phyloP scores from a whole-genome alignment of 2,113 vertebrate species.

The Corythornis vintsioides region DNA sequence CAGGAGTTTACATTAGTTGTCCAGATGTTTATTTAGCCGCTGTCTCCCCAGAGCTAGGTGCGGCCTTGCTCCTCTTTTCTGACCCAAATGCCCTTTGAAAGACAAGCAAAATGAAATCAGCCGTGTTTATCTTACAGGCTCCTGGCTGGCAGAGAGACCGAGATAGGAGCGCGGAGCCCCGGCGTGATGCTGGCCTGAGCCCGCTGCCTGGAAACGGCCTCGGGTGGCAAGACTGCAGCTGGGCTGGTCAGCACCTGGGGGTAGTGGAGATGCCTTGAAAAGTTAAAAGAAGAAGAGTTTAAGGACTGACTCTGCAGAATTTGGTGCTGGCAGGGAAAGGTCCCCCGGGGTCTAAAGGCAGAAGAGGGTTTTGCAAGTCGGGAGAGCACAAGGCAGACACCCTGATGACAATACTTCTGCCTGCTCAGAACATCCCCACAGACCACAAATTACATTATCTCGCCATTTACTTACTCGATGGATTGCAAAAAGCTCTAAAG shows the following conservation, averaged over 20 bases:
- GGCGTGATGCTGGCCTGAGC: not conserved
- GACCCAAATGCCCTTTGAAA: conserved; percentile 53
- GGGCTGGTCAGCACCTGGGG: not conserved
- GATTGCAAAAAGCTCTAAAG: not conserved
- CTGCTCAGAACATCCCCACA: not conserved
- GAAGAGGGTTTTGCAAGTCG: not conserved
- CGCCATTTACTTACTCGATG: not conserved
- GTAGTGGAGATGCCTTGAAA: not conserved
- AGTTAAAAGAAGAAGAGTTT: not conserved
- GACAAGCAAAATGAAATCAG: not conserved
- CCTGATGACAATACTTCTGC: not conserved
- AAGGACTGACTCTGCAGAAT: not conserved
- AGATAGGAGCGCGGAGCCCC: not conserved
- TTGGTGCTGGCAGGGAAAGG: not conserved
- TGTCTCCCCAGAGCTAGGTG: conserved; percentile 12
- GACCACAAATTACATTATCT: not conserved
- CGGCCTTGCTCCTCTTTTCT: conserved; percentile 41
- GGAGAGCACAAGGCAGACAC: not conserved
- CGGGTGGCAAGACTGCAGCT: not conserved
- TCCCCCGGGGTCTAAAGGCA: not conserved
- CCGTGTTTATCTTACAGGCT: conserved; percentile 11
- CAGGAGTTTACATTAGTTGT: not conserved
- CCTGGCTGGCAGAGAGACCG: not conserved
- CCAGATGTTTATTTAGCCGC: conserved; percentile 57
- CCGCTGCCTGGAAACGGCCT: not conserved